Percentiles rank a stretch among this genome's conserved stretches.
Evolutionary conservation across 2,888 invertebrate species (phyloP).

Genomic region (Conomelus anceps): DNA sequence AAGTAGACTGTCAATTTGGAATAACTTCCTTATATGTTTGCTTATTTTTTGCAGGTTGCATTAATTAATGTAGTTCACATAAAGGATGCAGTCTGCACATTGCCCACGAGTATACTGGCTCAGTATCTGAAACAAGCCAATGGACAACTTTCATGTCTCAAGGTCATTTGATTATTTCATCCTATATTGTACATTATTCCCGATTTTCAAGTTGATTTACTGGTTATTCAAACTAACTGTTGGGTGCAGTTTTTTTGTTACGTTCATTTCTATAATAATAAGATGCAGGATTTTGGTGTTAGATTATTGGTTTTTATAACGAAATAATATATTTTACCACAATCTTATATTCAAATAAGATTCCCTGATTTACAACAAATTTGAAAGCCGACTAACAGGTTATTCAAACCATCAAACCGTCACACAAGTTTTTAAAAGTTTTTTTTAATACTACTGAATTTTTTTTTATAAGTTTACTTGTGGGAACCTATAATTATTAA

Average conservation of each 20-base stretch:
- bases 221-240: background rate
- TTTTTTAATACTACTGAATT: too few species aligned
- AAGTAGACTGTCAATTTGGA: background rate
- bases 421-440: background rate
- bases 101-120: slow-evolving; percentile 73
- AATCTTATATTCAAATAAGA: background rate
- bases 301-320: background rate
- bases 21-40: slow-evolving; percentile 26
- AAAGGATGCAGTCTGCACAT: slow-evolving; percentile 68
- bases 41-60: slow-evolving; percentile 57
- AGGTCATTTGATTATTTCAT: slow-evolving; percentile 49
- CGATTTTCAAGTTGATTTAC: too few species aligned
- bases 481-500: background rate
- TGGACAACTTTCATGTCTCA: slow-evolving; percentile 72
- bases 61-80: slow-evolving; percentile 77
- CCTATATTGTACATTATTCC: background rate
- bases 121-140: slow-evolving; percentile 81
- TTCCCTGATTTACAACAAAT: background rate
- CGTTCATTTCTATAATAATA: background rate
- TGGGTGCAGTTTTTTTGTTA: background rate
- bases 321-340: background rate
- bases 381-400: background rate
- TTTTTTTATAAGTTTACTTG: background rate
- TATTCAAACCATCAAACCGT: background rate
- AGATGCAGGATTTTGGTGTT: background rate